Evolutionary conservation across 2,113 vertebrate genomes (phyloP).

Genomic region (Mesocricetus auratus): DNA sequence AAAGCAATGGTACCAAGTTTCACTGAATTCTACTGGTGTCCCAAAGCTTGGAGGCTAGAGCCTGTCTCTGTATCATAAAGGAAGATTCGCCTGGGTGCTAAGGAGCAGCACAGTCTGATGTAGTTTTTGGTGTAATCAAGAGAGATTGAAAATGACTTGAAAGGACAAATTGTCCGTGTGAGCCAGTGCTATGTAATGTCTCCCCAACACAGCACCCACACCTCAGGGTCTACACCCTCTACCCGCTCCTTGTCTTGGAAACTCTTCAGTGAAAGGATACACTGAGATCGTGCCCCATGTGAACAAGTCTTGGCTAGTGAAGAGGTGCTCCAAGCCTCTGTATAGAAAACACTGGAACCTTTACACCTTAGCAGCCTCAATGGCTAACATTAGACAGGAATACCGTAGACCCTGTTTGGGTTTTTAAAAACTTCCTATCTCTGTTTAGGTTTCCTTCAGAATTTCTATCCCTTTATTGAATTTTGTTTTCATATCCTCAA

Average conservation of each 20-base stretch:
- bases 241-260: not conserved
- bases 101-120: not conserved
- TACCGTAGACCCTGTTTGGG: not conserved
- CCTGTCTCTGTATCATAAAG: not conserved
- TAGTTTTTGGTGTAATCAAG: slow-evolving; percentile 1
- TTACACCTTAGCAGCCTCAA: not conserved
- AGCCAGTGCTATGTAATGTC: not conserved
- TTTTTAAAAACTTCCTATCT: not conserved
- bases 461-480: not conserved
- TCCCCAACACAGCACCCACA: not conserved
- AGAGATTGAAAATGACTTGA: not conserved
- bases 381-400: not conserved
- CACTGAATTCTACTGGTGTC: not conserved
- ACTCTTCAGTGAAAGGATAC: not conserved
- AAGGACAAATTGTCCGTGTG: slow-evolving; percentile 32
- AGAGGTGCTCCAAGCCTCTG: not conserved
- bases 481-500: not conserved
- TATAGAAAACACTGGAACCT: not conserved
- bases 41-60: not conserved
- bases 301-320: not conserved
- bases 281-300: not conserved
- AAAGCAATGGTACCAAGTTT: slow-evolving; percentile 9
- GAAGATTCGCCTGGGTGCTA: not conserved
- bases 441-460: not conserved
- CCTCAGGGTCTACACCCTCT: not conserved